Percentiles rank a stretch among this genome's conserved stretches.
Conservation (phyloP, 2,113 vertebrate species). For the Empidonax traillii region DNA sequence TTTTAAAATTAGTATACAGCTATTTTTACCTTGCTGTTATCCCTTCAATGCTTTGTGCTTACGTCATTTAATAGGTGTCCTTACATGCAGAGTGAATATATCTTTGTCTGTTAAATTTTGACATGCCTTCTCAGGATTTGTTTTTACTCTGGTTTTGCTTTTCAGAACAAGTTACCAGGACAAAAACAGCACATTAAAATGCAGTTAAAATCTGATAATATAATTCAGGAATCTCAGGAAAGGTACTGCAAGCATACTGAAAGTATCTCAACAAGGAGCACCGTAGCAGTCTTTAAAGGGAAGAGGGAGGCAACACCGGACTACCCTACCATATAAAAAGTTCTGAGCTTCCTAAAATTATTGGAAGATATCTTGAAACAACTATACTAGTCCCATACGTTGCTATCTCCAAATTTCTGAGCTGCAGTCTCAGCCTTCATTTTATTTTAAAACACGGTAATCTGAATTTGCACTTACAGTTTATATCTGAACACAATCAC, state of each 20-base stretch:
- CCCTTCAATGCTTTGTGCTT: background rate
- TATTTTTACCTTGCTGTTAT: constrained; percentile 2
- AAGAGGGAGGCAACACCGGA: rapidly evolving
- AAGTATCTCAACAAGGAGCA: background rate
- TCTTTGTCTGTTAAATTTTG: background rate
- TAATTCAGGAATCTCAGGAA: background rate
- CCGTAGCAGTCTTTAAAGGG: background rate
- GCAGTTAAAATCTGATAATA: background rate
- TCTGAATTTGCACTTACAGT: background rate
- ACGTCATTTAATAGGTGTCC: background rate
- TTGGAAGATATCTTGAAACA: background rate
- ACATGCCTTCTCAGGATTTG: background rate
- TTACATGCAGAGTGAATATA: background rate
- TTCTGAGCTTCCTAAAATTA: background rate
- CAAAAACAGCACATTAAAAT: background rate
- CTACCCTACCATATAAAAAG: background rate
- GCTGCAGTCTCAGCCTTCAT: background rate
- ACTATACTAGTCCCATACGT: rapidly evolving
- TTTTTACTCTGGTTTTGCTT: background rate
- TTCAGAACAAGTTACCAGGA: background rate
- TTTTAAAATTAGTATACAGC: background rate
- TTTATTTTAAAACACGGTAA: background rate
- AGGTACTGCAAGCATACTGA: background rate
- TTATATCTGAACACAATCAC: background rate
- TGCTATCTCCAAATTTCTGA: background rate